Evolutionary conservation across 92 coral and sea anemone species (phyloP), one percentile per base, ranked within the genome.

Genomic region (Siderastrea radians): DNA sequence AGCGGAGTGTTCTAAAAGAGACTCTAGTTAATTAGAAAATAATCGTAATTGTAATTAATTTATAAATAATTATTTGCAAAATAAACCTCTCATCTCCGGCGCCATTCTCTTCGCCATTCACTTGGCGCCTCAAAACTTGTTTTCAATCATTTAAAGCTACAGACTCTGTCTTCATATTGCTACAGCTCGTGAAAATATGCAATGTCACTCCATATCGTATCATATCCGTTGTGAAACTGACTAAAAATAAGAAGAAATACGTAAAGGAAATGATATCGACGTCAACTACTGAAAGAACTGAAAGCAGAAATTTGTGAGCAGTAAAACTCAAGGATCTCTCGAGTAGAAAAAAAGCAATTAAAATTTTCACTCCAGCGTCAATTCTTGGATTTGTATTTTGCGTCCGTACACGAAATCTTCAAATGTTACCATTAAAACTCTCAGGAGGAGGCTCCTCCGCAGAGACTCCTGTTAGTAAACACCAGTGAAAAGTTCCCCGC

Each of bases 41-140:
- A 16, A 61, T 61, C 2, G 38, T 26, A 26, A 26, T 26, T 26
- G 38, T 26, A 26, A 26, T 26, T 26, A 26, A 26, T 26, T 26
- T 26, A 26, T 15, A 49, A 50, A 47, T 7, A n/a, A 8, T 49
- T 12, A 64, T 50, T 81, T 2, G 7, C 43, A 67, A 67, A 80
- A 68, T 68, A n/a, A 59, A 60, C 86, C 86, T 82, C 78, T 82
- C 49, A n/a, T n/a, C 55, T 47, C 5, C 9, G 86, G 86, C 86
- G 78, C 86, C 86, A 70, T 17, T 10, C 54, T 50, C 12, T 7
- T 14, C 43, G 14, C 14, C 16, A 59, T 1, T 49, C n/a, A 55
- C 15, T 47, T 70, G 86, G 86, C 86, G 78, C 78, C 86, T 46
- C 1, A 3, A 5, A 71, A 17, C 57, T 46, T 70, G 58, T 48